These are phyloP conservation scores for Limnephilus lunatus DNA, from an alignment of 2,888 invertebrate genomes.

Conservation along the genomic window DNA sequence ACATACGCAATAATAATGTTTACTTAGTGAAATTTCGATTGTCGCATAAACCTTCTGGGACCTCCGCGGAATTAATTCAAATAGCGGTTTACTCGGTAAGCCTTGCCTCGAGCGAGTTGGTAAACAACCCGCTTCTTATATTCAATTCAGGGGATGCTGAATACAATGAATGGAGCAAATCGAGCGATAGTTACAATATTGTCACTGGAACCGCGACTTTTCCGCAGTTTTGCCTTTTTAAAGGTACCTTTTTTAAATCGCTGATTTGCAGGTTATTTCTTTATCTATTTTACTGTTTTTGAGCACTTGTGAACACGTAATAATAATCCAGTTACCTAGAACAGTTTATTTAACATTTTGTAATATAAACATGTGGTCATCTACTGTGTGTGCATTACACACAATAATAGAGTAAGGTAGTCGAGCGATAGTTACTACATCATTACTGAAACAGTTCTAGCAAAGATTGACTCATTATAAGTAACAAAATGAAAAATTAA, in stretches of 20 bases:
- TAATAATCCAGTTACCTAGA: no score
- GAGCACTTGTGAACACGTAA: no score
- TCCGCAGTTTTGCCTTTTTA: background rate
- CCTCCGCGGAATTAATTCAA: constrained; percentile 31
- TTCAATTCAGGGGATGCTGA: constrained; percentile 6
- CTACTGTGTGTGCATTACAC: no score
- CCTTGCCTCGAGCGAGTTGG: constrained; percentile 33
- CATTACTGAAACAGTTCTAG: no score
- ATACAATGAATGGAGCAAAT: background rate
- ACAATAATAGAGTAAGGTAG: no score
- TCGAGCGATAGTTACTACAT: no score
- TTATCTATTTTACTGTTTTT: no score
- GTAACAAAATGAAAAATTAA: no score
- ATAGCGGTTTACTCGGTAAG: constrained; percentile 27
- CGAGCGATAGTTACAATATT: background rate
- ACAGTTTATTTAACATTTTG: no score
- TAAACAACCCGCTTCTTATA: constrained; percentile 44
- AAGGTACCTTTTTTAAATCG: background rate
- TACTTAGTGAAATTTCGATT: constrained; percentile 18
- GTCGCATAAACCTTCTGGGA: constrained; percentile 40
- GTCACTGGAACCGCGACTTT: background rate
- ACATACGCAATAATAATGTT: constrained; percentile 19
- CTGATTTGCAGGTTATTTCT: no score
- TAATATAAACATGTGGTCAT: no score
- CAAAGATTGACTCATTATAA: no score